These are phyloP conservation scores for Disparrhopalites patrizii DNA, from an alignment of 2,888 invertebrate species.

Conservation along the genomic window DNA sequence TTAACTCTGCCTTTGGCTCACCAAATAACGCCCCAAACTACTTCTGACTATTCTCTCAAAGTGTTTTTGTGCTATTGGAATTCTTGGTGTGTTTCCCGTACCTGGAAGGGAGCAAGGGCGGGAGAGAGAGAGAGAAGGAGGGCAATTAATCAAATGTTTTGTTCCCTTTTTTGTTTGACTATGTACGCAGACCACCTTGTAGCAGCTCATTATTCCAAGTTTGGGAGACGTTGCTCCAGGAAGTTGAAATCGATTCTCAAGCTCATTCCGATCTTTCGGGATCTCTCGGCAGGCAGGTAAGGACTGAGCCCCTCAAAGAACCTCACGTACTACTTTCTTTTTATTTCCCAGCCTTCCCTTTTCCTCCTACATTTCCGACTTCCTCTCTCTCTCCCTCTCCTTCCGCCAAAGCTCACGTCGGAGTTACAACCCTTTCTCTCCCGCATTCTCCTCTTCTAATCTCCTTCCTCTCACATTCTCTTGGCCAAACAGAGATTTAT, in stretches of 20 bases:
- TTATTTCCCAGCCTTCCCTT: background rate
- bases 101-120: no score
- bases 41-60: no score
- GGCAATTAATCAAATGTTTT: background rate
- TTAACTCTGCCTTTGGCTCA: no score
- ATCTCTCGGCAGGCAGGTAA: slow-evolving; percentile 61
- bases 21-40: no score
- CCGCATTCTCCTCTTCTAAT: background rate
- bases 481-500: no score
- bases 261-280: slow-evolving; percentile 79
- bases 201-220: slow-evolving; percentile 78
- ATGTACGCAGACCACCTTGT: slow-evolving; percentile 72
- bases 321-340: background rate
- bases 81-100: background rate
- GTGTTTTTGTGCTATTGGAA: background rate
- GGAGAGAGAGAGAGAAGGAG: no score
- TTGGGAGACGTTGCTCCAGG: slow-evolving; percentile 85
- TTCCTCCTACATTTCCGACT: background rate
- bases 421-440: slow-evolving; percentile 6
- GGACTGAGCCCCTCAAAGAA: background rate
- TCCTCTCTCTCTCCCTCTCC: no score
- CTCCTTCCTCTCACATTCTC: background rate
- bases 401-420: background rate
- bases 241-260: slow-evolving; percentile 83
- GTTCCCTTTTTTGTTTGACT: no score